Base-by-base conservation (phyloP, 1,140 invertebrate species). In the Phymorhynchus buccinoides region DNA sequence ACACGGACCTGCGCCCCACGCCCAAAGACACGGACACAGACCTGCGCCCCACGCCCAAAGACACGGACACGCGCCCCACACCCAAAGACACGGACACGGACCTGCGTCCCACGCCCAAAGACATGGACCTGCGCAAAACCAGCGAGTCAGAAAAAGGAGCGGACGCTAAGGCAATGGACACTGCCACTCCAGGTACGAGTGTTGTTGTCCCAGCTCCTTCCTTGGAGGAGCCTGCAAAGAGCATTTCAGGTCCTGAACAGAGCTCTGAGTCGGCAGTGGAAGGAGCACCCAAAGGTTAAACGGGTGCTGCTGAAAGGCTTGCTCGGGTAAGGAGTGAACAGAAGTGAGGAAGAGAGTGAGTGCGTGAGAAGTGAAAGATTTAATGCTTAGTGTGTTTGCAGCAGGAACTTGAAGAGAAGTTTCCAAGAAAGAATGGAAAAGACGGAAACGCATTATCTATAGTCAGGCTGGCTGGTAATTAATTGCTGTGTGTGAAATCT, bases 1-100 rank as follows among this genome's bases (percentile, higher is more conserved):
- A 73, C 71, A 73, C 37, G n/a, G 71, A 62, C 56, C 56, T 62
- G 56, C 56, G 56, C 56, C 56, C 56, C 56, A n/a, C n/a, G n/a
- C n/a, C n/a, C n/a, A n/a, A n/a, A n/a, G n/a, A n/a, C 30, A 35
- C 42, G 6, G 77, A 56, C 77, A 56, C 77, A 52, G 77, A 79
- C 77, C 44, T 79, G 42, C 44, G 41, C 37, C 14, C 71, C n/a
- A n/a, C n/a, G n/a, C n/a, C n/a, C n/a, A n/a, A n/a, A 39, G 71
- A 73, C 71, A 73, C 37, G n/a, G 71, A 62, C 56, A 16, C n/a
- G 56, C 56, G 56, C 56, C 56, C 56, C 56, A n/a, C n/a, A n/a
- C n/a, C n/a, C n/a, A n/a, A n/a, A n/a, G n/a, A n/a, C n/a, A 37
- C 71, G n/a, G 71, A 73, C 71, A 73, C 37, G n/a, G 71, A 62